These are phyloP conservation scores for Drosophila subobscura DNA, from an alignment of 1,140 invertebrate species.

Conservation along the genomic window DNA sequence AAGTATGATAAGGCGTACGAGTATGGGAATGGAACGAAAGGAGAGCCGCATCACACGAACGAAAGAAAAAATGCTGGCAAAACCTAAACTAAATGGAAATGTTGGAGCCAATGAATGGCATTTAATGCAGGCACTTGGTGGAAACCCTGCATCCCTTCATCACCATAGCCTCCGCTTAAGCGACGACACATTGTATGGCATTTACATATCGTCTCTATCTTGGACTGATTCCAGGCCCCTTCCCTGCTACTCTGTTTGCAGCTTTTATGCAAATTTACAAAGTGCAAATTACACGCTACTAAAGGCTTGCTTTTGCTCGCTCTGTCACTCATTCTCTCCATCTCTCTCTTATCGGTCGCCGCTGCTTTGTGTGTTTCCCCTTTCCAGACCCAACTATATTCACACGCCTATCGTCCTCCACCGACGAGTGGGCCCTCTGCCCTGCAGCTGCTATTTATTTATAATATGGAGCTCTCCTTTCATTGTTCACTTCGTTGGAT, in stretches of 20 bases:
- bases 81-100: slow-evolving; percentile 56
- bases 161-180: slow-evolving; percentile 40
- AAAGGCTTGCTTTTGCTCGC: slow-evolving; percentile 64
- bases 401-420: slow-evolving; percentile 11
- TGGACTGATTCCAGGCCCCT: slow-evolving; percentile 67
- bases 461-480: slow-evolving; percentile 51
- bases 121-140: slow-evolving; percentile 54
- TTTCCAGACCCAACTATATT: slow-evolving; percentile 25
- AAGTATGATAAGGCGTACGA: slow-evolving; percentile 15
- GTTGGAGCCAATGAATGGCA: slow-evolving; percentile 63
- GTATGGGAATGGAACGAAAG: no score
- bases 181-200: slow-evolving; percentile 75
- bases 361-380: slow-evolving; percentile 34
- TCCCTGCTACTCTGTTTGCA: slow-evolving; percentile 35
- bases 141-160: not conserved
- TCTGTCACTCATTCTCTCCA: slow-evolving; percentile 8
- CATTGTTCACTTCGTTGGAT: not conserved
- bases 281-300: slow-evolving; percentile 83
- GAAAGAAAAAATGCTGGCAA: not conserved
- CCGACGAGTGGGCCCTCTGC: slow-evolving; percentile 1
- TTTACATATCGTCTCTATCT: slow-evolving; percentile 80
- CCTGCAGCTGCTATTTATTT: slow-evolving; percentile 69
- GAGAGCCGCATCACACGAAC: no score
- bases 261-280: slow-evolving; percentile 83
- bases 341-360: slow-evolving; percentile 54